Base-by-base conservation (phyloP, 2,888 invertebrate genomes). In the Pomacea canaliculata region DNA sequence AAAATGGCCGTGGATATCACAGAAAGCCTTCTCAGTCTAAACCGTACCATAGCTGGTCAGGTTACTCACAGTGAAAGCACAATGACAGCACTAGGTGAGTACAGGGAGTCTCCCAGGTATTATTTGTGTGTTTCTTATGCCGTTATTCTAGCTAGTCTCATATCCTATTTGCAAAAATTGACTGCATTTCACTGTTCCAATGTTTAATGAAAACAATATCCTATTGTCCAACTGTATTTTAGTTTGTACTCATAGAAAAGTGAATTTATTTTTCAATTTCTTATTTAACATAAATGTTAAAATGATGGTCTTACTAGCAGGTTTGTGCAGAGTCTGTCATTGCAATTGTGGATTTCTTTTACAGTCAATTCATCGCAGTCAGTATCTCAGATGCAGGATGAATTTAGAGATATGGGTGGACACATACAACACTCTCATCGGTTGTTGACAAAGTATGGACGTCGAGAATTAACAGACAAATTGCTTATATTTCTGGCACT, bases 381-480 rank as follows among this genome's bases (percentile, higher is more conserved):
- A 46, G 84, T 89, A n/a, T 83, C 82, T 8, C 89, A 86, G 27
- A 90, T 90, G 8, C 86, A 89, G 62, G 90, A 90, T 73, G 98
- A 98, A 90, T 92, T 97, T 62, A 94, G 95, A 85, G 94, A 94
- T 83, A 97, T 97, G 80, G 95, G 96, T 4, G 95, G 96, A 80
- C 94, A 95, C 48, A 97, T 98, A 84, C 93, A 94, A 49, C 97
- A 96, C 88, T 97, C 97, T 0, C 95, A 96, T 82, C 97, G 97
- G 90, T 92, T 99, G 13, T 92, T 99, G 68, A 96, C 96, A 76
- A 99, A 98, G 92, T 98, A 98, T 89, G 96, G 96, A 7, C 92
- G 98, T 74, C 93, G 98, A 62, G 98, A 99, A 92, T 95, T 97
- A 82, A 99, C 98, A 0, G 98, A 99, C 90, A 98, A 97, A 93